Evolutionary conservation across 2,888 invertebrate genomes (phyloP).

Genomic region (Caenorhabditis sulstoni): DNA sequence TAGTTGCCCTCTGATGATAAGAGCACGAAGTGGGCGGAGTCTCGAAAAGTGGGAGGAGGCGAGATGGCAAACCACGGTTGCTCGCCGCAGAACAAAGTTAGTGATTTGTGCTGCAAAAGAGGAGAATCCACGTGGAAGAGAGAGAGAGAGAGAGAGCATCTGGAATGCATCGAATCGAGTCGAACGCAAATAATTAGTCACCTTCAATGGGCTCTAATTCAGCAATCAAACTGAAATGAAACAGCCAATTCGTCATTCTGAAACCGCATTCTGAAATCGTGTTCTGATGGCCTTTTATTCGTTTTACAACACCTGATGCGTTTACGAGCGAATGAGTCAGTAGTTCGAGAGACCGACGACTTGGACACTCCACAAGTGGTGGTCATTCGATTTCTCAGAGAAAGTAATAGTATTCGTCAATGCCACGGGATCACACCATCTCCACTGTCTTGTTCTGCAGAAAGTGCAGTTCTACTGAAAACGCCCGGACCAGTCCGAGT

Average conservation of each 20-base stretch:
- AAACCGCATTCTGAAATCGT: neutral
- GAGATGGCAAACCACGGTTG: conserved; percentile 22
- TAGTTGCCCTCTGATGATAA: conserved; percentile 56
- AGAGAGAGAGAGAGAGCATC: neutral
- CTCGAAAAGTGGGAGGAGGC: neutral
- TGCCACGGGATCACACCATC: no score
- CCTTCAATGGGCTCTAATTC: conserved; percentile 9
- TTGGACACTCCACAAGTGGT: no score
- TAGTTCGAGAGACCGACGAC: no score
- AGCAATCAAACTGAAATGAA: conserved; percentile 9
- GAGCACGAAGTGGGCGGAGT: conserved; percentile 46
- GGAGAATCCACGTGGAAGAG: conserved; percentile 19
- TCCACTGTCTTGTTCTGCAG: no score
- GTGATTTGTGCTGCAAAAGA: conserved; percentile 48
- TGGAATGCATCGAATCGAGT: conserved; percentile 15
- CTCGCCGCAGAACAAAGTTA: conserved; percentile 19
- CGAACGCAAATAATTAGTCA: conserved; percentile 53
- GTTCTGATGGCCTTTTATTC: conserved; percentile 14
- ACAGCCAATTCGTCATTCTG: conserved; percentile 30
- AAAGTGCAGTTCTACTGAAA: no score
- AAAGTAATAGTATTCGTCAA: no score
- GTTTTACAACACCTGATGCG: neutral
- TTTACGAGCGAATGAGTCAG: no score
- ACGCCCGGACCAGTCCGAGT: no score
- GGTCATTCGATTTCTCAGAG: no score